Evolutionary conservation across 2,113 vertebrate genomes (phyloP), one percentile per base, ranked within the genome.

Genomic region (Syngnathoides biaculeatus): DNA sequence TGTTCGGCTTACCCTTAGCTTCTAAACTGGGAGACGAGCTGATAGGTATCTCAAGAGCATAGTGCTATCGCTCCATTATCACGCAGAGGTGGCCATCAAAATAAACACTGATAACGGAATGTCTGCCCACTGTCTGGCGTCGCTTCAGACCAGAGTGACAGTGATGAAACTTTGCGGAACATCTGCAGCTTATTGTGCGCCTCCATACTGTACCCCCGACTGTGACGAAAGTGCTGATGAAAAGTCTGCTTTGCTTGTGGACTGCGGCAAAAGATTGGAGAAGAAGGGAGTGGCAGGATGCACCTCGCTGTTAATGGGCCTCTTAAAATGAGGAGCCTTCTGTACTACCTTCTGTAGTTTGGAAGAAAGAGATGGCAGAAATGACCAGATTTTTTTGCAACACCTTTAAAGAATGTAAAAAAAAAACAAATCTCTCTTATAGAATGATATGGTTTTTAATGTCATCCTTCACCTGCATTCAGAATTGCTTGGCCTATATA

Each of bases 211-310:
- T 71, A 83, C 62, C 69, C 75, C 56, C 67, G 68, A 61, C 66
- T 53, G 73, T 64, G 67, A 66, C 73, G 72, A 78, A 47, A 59
- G 71, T 67, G 73, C 57, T 57, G 70, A 74, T 63, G 64, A 59
- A 70, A 56, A 64, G 65, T 74, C 53, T 1, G 11, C 67, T 74
- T 72, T 56, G 48, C 30, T 71, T 27, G 64, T 58, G 81, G 84
- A 86, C 84, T 88, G 79, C 77, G 75, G 68, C 68, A 78, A 66
- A 70, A 24, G 59, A 67, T 70, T 43, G 47, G 53, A 48, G 70
- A 48, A 72, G 68, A 69, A 26, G 74, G 82, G 78, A 77, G 74
- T 39, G 80, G 38, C 75, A 78, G 81, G 75, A 83, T 82, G 77
- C 77, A 67, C 47, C 80, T 72, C 58, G 0, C 45, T 84, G 84